Percentiles rank a stretch among this genome's conserved stretches.
Conservation (phyloP, 2,797 vertebrate genomes). For the Sylvia borin region DNA sequence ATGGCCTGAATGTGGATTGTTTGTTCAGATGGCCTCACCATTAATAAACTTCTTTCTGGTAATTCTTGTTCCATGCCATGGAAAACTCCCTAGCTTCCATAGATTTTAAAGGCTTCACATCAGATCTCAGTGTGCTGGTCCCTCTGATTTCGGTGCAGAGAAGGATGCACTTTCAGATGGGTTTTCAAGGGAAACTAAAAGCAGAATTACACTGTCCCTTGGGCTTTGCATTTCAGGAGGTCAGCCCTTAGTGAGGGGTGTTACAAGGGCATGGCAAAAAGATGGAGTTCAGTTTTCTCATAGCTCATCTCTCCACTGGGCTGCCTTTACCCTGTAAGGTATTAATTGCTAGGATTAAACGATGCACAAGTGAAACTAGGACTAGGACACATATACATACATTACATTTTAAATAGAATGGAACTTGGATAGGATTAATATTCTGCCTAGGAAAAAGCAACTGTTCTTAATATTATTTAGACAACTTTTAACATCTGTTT, state of each 20-base stretch:
- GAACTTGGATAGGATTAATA: background rate
- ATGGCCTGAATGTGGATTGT: background rate
- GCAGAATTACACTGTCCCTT: background rate
- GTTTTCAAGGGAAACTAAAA: background rate
- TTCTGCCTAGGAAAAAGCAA: background rate
- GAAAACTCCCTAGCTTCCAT: background rate
- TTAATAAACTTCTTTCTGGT: background rate
- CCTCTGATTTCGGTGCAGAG: background rate
- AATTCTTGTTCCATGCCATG: background rate
- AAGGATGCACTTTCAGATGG: background rate
- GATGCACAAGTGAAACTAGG: background rate
- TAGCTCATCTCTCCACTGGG: background rate
- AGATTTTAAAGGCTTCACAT: background rate
- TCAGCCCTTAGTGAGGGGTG: background rate
- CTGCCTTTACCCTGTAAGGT: background rate
- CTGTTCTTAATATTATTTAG: background rate
- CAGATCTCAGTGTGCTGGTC: background rate
- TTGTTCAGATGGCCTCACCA: background rate
- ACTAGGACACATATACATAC: background rate
- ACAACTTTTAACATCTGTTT: background rate
- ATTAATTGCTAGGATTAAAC: background rate
- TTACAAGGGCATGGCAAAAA: background rate
- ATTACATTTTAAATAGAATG: background rate
- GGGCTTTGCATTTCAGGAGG: background rate
- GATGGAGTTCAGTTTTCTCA: background rate